phyloP scores from a whole-genome alignment of 2,113 vertebrate species.

The Paratilapia polleni region DNA sequence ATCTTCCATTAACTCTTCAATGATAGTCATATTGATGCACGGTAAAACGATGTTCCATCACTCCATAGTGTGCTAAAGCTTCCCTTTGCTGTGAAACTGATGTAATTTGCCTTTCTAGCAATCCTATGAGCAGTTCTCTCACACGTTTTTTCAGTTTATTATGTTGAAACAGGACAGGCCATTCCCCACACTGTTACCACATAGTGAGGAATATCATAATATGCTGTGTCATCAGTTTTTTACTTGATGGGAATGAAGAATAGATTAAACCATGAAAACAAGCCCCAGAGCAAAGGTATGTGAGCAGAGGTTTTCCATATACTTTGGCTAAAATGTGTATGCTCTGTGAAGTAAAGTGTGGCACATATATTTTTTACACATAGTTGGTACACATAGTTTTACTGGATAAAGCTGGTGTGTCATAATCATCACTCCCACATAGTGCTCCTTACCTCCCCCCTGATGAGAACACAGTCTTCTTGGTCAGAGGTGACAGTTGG shows the following conservation, averaged over 20 bases:
- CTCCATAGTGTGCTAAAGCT: no score
- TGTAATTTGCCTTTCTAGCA: neutral
- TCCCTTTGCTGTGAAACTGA: no score
- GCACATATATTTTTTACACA: neutral
- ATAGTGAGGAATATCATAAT: no score
- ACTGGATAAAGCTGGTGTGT: fast-evolving
- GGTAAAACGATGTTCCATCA: no score
- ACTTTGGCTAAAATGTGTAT: neutral
- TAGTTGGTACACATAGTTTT: neutral
- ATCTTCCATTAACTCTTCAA: no score
- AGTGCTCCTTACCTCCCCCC: constrained; percentile 81
- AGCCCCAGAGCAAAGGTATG: neutral
- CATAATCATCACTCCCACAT: neutral
- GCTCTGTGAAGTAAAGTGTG: neutral
- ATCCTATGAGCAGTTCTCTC: neutral
- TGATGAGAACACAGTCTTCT: constrained; percentile 90
- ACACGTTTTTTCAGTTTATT: neutral
- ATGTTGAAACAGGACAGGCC: neutral
- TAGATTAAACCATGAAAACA: neutral
- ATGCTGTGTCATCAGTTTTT: no score
- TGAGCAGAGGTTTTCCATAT: neutral
- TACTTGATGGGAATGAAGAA: no score
- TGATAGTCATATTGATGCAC: no score
- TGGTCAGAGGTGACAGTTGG: constrained; percentile 77
- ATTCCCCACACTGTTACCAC: no score